Base-by-base conservation (phyloP, 2,797 vertebrate genomes). In the Megalops cyprinoides region DNA sequence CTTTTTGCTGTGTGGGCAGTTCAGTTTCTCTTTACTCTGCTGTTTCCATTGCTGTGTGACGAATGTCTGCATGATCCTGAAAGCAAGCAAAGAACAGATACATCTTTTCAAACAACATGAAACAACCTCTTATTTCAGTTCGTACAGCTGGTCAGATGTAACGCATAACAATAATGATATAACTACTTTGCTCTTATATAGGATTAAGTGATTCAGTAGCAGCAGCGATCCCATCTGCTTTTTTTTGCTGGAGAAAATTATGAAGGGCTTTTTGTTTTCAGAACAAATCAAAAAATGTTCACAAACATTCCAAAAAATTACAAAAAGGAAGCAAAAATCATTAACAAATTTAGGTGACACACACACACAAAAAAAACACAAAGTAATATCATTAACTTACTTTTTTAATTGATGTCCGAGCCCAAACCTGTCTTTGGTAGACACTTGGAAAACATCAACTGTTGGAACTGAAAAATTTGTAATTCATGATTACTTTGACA, bases 41-140 rank as follows among this genome's bases (percentile, higher is more conserved):
- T 94, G 95, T 87, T 97, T 97, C 96, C 96, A 97, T 82, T 97
- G 96, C 81, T 96, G 96, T 55, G 95, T 96, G 86, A 97, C 96
- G 89, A 97, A 97, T 0, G 96, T 96, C 92, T 97, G 96, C 96
- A 97, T 97, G 89, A 97, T 96, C 87, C 96, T 97, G 90, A 75
- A 88, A 89, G 87, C 75, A 28, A 88, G 82, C 79, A 85, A 81
- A 25, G 7, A 77, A 62, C 67, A 42, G 44, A 77, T 42, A 51
- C n/a, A 78, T 56, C 28, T 56, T 82, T 81, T 20, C 65, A 42
- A 79, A 23, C 14, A 25, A 73, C 60, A 74, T 56, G 37, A 81
- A 71, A 71, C 37, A 71, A 18, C 51, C 14, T 2, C 39, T 71
- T 12, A 71, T 42, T 42, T 44, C 23, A 44, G 42, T 28, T 69